phyloP scores from a whole-genome alignment of 1,140 invertebrate species.

The Meloidogyne exigua region DNA sequence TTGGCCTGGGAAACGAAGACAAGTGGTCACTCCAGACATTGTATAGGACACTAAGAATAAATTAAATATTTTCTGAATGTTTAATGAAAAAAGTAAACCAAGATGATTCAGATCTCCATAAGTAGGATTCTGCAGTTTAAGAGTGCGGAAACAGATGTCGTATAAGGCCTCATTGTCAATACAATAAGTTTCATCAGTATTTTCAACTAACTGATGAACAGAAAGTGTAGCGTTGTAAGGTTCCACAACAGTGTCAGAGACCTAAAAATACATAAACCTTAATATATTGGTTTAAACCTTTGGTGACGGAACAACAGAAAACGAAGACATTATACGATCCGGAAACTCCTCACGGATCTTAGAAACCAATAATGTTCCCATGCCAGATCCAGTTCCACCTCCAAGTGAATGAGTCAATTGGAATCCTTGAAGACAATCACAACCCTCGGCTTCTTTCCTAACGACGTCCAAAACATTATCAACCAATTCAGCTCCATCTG shows the following conservation, averaged over 20 bases:
- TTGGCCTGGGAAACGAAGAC: conserved; percentile 68
- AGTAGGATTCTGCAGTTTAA: conserved; percentile 76
- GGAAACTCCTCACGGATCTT: conserved; percentile 71
- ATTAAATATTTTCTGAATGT: too few species aligned
- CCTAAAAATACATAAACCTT: conserved; percentile 45
- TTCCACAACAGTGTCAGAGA: conserved; percentile 76
- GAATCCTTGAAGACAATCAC: conserved; percentile 68
- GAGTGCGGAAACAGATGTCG: conserved; percentile 76
- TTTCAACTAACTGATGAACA: conserved; percentile 74
- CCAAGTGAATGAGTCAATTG: conserved; percentile 68
- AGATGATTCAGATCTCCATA: conserved; percentile 78
- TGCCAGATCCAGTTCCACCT: conserved; percentile 68
- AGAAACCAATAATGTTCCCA: conserved; percentile 69
- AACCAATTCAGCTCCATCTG: conserved; percentile 84
- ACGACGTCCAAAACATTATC: conserved; percentile 82
- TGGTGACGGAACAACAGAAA: conserved; percentile 84
- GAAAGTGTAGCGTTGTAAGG: conserved; percentile 76
- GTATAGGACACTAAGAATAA: conserved; percentile 70
- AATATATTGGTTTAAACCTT: conserved; percentile 65
- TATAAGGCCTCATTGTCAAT: conserved; percentile 80
- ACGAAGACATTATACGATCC: conserved; percentile 82
- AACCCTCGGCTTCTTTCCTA: conserved; percentile 81
- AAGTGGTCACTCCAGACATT: conserved; percentile 79
- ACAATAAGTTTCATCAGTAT: conserved; percentile 68
- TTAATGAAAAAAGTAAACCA: conserved; percentile 53